Evolutionary conservation across 1,140 invertebrate species (phyloP), one percentile per base, ranked within the genome.

Genomic region (Drosophila eugracilis): DNA sequence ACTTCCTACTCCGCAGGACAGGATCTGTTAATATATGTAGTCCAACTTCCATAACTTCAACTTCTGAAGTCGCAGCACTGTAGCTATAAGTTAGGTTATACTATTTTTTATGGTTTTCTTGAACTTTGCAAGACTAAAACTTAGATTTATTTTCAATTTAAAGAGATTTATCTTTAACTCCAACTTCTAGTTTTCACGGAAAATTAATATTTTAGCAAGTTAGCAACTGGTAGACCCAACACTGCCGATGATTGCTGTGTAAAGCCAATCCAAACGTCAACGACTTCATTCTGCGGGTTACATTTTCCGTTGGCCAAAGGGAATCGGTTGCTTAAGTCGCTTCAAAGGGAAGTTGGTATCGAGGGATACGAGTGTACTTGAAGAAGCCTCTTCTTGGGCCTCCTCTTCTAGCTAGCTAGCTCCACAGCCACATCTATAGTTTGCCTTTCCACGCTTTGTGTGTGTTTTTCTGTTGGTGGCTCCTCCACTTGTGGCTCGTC

Each of bases 231-330:
- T 34, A 41, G 49, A 70, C 44, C 50, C 6, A 14, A 48, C 36
- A 32, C 50, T 48, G 55, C 41, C 10, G 28, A 76, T 75, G 66
- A 79, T 79, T 69, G 57, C 72, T 73, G 66, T 60, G 39, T 48
- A 75, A 77, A 77, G 62, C 76, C 76, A 80, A 85, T 86, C 62
- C 80, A 59, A 74, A 77, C 80, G 75, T 84, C 80, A 85, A 85
- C 81, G 80, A 85, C 80, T 85, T 78, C 71, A 86, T 85, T 85
- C 59, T 57, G 72, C 60, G 65, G 80, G 65, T 34, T 86, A 60
- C 80, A 67, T 60, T 72, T 79, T 63, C 60, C 84, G 65, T 60
- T 53, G 30, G 44, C 30, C 57, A 50, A 37, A 44, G 37, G 62
- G 53, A 65, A 15, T 45, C 55, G 41, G 14, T 2, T 41, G 32